Base-by-base conservation (phyloP, 2,113 vertebrate genomes). In the Zosterops pallidus region DNA sequence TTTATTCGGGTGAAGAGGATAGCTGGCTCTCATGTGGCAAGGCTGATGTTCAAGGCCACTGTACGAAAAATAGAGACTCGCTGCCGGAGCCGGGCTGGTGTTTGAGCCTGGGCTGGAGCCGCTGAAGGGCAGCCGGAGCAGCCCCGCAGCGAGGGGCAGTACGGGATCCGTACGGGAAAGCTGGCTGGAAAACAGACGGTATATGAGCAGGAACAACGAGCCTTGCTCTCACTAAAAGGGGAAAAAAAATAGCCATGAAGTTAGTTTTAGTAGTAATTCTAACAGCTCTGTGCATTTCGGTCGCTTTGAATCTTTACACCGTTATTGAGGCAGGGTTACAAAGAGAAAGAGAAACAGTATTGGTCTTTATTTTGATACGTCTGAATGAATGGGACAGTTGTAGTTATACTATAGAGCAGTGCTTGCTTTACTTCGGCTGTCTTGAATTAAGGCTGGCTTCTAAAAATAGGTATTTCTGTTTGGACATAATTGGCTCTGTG, bases 1-100 rank as follows among this genome's bases (percentile, higher is more conserved):
- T 95, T 96, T 26, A 70, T 83, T 86, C 68, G 39, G 42, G 49
- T 19, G 69, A 56, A 65, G 72, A 88, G 47, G 46, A 70, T 55
- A 37, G 50, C 89, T 37, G 71, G 15, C 69, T 88, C 79, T 67
- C 70, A 41, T 31, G 64, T 35, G 76, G 68, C 77, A 68, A 77
- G 80, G 92, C 92, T 90, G 94, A 89, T 83, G 92, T 94, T 96
- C 95, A 93, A 96, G 96, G 94, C 76, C 95, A 28, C 80, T 60
- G 72, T 18, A 65, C 15, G 47, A 44, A 44, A 64, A 63, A 52
- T 7, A 53, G 76, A 7, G 39, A 5, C 18, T 56, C 25, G 44
- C 35, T 37, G 39, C 64, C 26, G 33, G 4, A 47, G 47, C 26
- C 46, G 3, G 86, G 33, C 90, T 79, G 10, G 79, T 33, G 79